Conservation (phyloP, 2,888 invertebrate genomes). For the Calliphora vomitoria region DNA sequence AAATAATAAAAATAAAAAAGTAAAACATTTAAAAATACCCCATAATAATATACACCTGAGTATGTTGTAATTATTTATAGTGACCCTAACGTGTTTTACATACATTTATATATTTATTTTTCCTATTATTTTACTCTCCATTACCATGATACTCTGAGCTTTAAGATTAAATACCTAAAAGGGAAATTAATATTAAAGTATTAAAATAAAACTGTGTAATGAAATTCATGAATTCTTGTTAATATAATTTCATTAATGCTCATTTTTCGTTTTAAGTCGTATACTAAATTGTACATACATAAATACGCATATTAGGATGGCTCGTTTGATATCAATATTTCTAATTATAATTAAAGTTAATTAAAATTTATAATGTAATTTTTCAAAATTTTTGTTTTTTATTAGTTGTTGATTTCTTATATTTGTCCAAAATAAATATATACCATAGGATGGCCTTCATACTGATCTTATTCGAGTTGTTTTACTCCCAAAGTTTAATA, state of each 20-base stretch:
- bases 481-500: too few species aligned
- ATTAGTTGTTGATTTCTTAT: too few species aligned
- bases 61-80: conserved; percentile 3
- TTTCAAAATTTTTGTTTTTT: too few species aligned
- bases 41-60: background rate
- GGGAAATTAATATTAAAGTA: conserved; percentile 17
- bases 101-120: background rate
- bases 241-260: background rate
- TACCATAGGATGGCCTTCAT: too few species aligned
- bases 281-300: too few species aligned
- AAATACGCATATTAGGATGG: too few species aligned
- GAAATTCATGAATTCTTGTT: background rate
- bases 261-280: background rate
- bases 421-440: too few species aligned
- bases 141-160: background rate
- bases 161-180: conserved; percentile 17
- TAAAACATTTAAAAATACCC: background rate
- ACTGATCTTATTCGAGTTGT: too few species aligned
- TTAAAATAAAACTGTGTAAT: conserved; percentile 1
- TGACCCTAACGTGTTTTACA: background rate
- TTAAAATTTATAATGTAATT: too few species aligned
- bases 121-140: background rate
- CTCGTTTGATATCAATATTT: too few species aligned
- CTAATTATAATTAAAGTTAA: too few species aligned
- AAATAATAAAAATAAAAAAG: background rate